Conservation (phyloP, 2,113 vertebrate genomes). For the Marmota monax region DNA sequence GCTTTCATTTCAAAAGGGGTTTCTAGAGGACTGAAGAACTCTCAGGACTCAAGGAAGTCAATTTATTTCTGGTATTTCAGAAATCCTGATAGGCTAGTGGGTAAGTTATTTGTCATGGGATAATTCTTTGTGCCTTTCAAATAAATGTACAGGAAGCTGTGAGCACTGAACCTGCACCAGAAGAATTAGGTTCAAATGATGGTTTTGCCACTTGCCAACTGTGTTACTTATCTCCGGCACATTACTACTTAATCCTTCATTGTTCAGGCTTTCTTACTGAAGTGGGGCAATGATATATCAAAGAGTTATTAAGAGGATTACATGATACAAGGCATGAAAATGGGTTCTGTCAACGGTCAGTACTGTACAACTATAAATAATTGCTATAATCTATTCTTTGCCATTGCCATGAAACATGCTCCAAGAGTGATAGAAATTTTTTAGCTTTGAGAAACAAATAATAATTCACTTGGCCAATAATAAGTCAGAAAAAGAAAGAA, state of each 20-base stretch:
- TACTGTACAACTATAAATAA: background rate
- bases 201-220: conserved; percentile 2
- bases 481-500: conserved; percentile 4
- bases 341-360: background rate
- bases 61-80: background rate
- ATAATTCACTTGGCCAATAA: background rate
- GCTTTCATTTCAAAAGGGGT: background rate
- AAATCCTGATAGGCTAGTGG: background rate
- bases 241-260: background rate
- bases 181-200: conserved; percentile 13
- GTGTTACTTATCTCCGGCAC: background rate
- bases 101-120: background rate
- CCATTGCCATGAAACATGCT: background rate
- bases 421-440: background rate
- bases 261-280: conserved; percentile 8
- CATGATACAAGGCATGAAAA: background rate
- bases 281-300: background rate
- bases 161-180: background rate
- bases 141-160: background rate
- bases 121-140: background rate
- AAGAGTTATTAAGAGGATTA: conserved; percentile 18
- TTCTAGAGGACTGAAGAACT: background rate
- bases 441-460: background rate
- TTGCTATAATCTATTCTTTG: background rate
- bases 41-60: background rate